Conservation (phyloP, 2,113 vertebrate genomes). For the Megaceryle maxima region DNA sequence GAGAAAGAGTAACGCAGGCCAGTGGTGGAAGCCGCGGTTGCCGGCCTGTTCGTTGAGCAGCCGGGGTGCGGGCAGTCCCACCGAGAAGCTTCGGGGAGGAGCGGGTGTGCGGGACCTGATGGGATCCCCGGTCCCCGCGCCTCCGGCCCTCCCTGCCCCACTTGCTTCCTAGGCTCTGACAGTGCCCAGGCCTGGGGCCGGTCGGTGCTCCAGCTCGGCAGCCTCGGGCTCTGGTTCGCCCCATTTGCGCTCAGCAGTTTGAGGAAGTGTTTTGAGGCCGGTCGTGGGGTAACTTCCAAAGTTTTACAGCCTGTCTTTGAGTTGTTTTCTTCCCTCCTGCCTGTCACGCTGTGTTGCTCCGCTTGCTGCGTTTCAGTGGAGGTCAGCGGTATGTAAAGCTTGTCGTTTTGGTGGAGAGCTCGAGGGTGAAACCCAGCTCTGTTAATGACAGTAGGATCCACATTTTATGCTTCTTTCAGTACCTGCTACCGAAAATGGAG, state of each 20-base stretch:
- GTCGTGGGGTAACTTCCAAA: fast-evolving
- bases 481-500: too few relatives aligned
- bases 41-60: neutral
- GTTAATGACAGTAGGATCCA: fast-evolving
- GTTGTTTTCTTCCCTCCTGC: fast-evolving
- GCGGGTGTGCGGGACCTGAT: neutral
- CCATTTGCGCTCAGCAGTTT: fast-evolving
- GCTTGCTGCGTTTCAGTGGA: too few relatives aligned
- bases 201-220: neutral
- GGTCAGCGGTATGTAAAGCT: fast-evolving
- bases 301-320: neutral
- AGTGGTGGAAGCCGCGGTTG: neutral
- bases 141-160: neutral
- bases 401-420: neutral
- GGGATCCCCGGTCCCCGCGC: neutral
- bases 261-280: fast-evolving
- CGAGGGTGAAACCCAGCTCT: fast-evolving
- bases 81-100: neutral
- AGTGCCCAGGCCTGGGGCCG: neutral
- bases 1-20: neutral
- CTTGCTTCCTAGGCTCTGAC: too few relatives aligned
- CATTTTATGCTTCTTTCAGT: neutral
- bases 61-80: neutral
- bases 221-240: fast-evolving
- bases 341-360: fast-evolving